Percentiles rank a stretch among this genome's conserved stretches.
phyloP scores from a whole-genome alignment of 2,888 invertebrate genomes.

The Harpalus rufipes region DNA sequence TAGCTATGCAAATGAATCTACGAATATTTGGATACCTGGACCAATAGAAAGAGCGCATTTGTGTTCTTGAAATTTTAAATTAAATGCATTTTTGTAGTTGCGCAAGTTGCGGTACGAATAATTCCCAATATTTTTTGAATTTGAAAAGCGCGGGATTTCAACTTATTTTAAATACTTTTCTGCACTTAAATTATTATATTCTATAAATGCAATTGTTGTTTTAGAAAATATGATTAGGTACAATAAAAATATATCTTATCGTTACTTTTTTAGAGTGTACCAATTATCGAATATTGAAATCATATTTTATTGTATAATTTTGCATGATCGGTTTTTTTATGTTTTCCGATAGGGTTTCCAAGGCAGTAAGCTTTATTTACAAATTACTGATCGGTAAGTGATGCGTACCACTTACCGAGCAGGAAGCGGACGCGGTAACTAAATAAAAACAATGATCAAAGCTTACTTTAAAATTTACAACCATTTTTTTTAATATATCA shows the following conservation, averaged over 20 bases:
- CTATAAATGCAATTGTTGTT: background rate
- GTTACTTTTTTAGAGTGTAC: background rate
- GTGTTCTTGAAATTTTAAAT: background rate
- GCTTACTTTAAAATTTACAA: no score
- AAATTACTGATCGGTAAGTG: no score
- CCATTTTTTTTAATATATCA: no score
- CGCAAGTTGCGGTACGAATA: background rate
- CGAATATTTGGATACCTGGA: background rate
- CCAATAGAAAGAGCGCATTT: background rate
- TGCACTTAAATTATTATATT: background rate
- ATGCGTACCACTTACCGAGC: no score
- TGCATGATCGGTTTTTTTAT: no score
- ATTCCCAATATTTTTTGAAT: no score
- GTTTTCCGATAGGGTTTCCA: no score
- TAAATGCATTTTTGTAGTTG: background rate
- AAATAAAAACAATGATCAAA: no score
- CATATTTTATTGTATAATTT: no score
- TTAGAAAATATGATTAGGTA: background rate
- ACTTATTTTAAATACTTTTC: background rate
- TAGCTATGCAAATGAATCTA: constrained; percentile 24
- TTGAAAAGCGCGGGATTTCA: background rate
- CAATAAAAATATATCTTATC: constrained; percentile 42
- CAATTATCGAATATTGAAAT: background rate
- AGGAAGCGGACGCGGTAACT: no score
- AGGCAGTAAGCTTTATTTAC: no score